Conservation (phyloP, 1,140 invertebrate species). For the Planococcus citri region DNA sequence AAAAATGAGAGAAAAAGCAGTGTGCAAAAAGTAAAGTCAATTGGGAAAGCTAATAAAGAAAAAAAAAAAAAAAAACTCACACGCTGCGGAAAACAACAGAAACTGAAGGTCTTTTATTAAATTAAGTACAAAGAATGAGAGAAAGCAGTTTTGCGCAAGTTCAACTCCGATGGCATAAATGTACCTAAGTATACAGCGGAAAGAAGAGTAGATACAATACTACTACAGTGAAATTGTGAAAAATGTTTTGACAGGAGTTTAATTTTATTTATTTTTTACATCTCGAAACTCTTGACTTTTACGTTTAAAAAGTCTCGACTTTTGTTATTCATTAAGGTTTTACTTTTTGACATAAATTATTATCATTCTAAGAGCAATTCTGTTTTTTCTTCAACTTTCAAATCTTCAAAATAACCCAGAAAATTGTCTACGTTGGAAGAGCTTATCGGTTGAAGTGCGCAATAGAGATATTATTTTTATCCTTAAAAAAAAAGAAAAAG, state of each 20-base stretch:
- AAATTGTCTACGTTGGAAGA: background rate
- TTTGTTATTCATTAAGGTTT: conserved; percentile 2
- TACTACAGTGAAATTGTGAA: background rate
- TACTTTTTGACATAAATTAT: background rate
- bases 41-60: no score
- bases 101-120: background rate
- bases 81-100: no score
- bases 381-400: background rate
- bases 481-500: background rate
- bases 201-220: background rate
- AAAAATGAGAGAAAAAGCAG: no score
- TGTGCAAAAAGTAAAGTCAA: no score
- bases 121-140: background rate
- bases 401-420: background rate
- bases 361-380: background rate
- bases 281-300: background rate
- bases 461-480: background rate
- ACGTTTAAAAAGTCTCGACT: background rate
- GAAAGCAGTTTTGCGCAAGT: background rate
- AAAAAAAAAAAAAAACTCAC: no score
- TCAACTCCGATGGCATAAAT: background rate
- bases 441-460: background rate
- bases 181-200: background rate
- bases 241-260: conserved; percentile 7
- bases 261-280: background rate